Evolutionary conservation across 1,140 invertebrate species (phyloP), one percentile per base, ranked within the genome.

Genomic region (Lordiphosa mommai): DNA sequence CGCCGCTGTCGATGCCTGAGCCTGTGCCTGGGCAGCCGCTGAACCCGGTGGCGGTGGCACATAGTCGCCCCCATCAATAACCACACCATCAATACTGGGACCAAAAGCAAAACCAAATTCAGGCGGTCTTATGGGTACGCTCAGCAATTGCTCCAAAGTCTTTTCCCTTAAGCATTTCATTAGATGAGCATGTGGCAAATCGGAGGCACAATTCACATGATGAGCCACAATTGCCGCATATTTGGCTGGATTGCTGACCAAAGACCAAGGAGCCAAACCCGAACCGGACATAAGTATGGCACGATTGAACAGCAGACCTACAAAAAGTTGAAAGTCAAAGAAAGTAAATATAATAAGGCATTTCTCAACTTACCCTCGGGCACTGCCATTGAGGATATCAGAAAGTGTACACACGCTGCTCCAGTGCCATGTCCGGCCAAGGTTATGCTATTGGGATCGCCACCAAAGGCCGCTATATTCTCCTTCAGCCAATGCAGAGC

Each of bases 241-340:
- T 77, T 94, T 93, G 48, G 94, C 93, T 0, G 97, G 96, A 70
- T 97, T 95, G 67, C 94, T 93, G 43, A 97, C 95, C 56, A 98
- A 89, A 0, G 97, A 97, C 96, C 96, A 98, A 0, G 96, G 96
- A 65, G 96, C 96, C 27, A 99, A 91, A 0, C 97, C 97, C 10
- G 97, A 97, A 0, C 98, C 98, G 14, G 96, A 97, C 95, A 98
- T 97, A 16, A 99, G 91, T 50, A 99, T 94, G 4, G 96, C 96
- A 68, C 97, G 93, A 88, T 98, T 96, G 89, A 99, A 99, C 30
- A 99, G 92, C 14, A 95, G 91, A 82, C 95, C 95, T 97, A 91
- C 1, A 91, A 89, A 23, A 13, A 32, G 2, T 5, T 12, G 6
- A 34, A 14, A 2, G 29, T 2, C 2, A 7, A 37, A 23, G 8